Conservation (phyloP, 64 coral and sea anemone genomes). For the Montipora cactus region DNA sequence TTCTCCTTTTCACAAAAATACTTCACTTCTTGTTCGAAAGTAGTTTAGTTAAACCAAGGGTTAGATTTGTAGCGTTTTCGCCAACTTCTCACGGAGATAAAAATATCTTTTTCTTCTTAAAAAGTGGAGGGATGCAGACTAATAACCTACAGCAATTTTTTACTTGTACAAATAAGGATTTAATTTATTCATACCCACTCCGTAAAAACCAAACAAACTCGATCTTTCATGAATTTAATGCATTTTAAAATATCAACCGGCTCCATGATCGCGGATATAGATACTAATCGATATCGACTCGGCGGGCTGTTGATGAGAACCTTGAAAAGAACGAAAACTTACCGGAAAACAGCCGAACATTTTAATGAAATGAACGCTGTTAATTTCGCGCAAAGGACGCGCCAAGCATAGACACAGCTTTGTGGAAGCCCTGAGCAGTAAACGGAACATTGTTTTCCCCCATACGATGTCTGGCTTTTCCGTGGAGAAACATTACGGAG, state of each 20-base stretch:
- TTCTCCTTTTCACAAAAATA: too few relatives aligned
- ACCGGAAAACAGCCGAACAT: background rate
- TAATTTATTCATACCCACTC: slow-evolving; percentile 3
- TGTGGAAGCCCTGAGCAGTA: background rate
- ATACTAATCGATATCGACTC: slow-evolving; percentile 26
- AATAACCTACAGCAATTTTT: background rate
- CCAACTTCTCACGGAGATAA: too few relatives aligned
- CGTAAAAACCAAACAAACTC: slow-evolving; percentile 7
- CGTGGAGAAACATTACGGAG: slow-evolving; percentile 77
- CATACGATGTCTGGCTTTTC: background rate
- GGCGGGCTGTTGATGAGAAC: background rate
- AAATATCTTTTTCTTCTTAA: too few relatives aligned
- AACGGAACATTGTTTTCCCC: background rate
- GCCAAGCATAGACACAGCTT: background rate
- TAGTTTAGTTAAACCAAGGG: too few relatives aligned
- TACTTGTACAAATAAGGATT: background rate
- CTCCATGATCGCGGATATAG: too few relatives aligned
- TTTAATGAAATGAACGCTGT: background rate
- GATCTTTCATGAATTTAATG: background rate
- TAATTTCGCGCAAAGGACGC: slow-evolving; percentile 12
- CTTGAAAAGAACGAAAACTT: background rate
- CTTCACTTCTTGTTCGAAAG: too few relatives aligned
- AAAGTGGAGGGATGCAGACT: too few relatives aligned
- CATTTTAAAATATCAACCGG: too few relatives aligned
- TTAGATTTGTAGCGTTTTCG: too few relatives aligned